Conservation (phyloP, 1,140 invertebrate genomes). For the Nylanderia fulva region DNA sequence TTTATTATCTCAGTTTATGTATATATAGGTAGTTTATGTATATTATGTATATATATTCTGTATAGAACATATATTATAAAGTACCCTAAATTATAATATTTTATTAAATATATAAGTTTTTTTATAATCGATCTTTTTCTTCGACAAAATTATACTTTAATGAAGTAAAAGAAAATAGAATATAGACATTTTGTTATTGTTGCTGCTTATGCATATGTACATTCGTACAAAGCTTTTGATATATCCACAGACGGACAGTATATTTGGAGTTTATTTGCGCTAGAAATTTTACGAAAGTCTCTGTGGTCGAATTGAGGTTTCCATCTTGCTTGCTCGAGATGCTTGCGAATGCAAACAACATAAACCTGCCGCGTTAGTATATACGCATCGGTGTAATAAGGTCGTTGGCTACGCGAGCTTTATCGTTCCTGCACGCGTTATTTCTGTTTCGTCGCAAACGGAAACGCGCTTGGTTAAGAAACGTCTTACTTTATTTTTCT, state of each 20-base stretch:
- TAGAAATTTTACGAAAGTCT: constrained; percentile 28
- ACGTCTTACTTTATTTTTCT: constrained; percentile 31
- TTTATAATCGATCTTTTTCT: background rate
- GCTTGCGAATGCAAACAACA: constrained; percentile 9
- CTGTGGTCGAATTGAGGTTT: background rate
- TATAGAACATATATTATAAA: too few relatives aligned
- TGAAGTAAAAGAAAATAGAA: background rate
- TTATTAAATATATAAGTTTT: background rate
- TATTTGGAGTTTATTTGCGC: background rate
- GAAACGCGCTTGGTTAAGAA: constrained; percentile 32
- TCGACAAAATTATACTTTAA: background rate
- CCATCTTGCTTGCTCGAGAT: background rate
- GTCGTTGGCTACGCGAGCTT: constrained; percentile 42
- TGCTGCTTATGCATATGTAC: background rate
- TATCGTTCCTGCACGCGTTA: constrained; percentile 47
- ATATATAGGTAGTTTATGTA: too few relatives aligned
- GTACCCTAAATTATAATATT: background rate
- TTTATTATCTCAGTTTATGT: too few relatives aligned
- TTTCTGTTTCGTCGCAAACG: constrained; percentile 56
- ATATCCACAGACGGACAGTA: background rate
- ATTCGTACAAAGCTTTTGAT: background rate
- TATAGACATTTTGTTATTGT: background rate
- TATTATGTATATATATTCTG: too few relatives aligned
- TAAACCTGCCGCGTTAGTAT: constrained; percentile 1
- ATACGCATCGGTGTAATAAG: constrained; percentile 29